These are phyloP conservation scores for Epinotia brunnichana DNA, from an alignment of 2,888 invertebrate species.

Conservation along the genomic window DNA sequence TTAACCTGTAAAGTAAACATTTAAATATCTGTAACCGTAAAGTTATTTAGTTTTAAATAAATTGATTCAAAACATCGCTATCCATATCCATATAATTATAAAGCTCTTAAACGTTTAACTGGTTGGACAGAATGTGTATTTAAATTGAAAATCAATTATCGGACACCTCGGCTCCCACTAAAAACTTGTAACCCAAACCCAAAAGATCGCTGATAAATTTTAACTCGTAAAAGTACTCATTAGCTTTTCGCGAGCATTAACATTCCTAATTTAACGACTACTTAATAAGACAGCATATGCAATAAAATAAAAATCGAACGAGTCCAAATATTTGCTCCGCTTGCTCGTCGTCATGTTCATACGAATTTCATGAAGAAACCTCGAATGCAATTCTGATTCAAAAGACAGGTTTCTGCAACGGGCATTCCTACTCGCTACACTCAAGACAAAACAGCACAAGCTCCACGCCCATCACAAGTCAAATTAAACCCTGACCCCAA, in stretches of 20 bases:
- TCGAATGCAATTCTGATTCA: constrained; percentile 69
- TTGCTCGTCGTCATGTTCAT: constrained; percentile 60
- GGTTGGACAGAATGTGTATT: constrained; percentile 24
- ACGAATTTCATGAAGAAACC: constrained; percentile 71
- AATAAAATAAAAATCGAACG: constrained; percentile 40
- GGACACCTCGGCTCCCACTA: constrained; percentile 20
- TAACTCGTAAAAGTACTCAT: constrained; percentile 32
- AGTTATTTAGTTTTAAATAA: neutral
- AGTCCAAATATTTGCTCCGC: constrained; percentile 53
- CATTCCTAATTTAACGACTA: constrained; percentile 39
- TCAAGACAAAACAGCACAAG: constrained; percentile 54
- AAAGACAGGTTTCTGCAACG: constrained; percentile 76
- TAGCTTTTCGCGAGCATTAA: constrained; percentile 37
- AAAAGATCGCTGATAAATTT: constrained; percentile 33
- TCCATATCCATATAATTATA: neutral
- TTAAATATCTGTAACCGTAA: no score
- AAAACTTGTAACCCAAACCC: constrained; percentile 17
- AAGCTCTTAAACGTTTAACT: constrained; percentile 9
- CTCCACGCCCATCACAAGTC: constrained; percentile 49
- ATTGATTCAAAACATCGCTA: neutral
- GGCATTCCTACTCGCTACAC: constrained; percentile 73
- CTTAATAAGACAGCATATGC: constrained; percentile 31
- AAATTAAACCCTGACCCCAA: constrained; percentile 62
- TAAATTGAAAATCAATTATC: constrained; percentile 34
- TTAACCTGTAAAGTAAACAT: no score